Percentiles rank a stretch among this genome's conserved stretches.
Conservation (phyloP, 1,140 invertebrate species). For the Drosophila kikkawai region DNA sequence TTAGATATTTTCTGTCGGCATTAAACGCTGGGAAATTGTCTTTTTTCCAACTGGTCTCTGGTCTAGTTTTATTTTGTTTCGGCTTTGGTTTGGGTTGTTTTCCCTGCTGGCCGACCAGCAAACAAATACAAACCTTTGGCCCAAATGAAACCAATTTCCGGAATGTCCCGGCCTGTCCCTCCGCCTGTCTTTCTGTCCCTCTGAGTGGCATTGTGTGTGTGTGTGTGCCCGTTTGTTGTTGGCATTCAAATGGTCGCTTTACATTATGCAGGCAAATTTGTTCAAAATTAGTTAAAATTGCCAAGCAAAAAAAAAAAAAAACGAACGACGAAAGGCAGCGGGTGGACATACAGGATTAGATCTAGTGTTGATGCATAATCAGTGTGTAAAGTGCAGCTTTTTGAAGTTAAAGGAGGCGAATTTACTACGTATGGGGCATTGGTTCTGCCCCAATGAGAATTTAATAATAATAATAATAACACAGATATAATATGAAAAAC, state of each 20-base stretch:
- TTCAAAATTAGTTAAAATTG: conserved; percentile 71
- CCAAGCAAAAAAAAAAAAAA: not conserved
- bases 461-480: too few relatives aligned
- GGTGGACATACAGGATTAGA: not conserved
- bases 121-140: conserved; percentile 47
- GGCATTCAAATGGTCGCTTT: conserved; percentile 52
- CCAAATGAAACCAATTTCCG: conserved; percentile 50
- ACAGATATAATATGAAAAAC: too few relatives aligned
- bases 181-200: not conserved
- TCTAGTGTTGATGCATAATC: conserved; percentile 10
- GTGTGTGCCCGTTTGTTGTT: conserved; percentile 18
- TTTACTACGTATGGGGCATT: too few relatives aligned
- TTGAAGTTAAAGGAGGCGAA: not conserved
- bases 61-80: conserved; percentile 19
- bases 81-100: conserved; percentile 36
- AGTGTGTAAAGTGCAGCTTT: not conserved
- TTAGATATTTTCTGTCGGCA: conserved; percentile 34
- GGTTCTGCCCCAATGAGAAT: too few relatives aligned
- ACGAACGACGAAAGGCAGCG: too few relatives aligned
- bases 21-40: conserved; percentile 26
- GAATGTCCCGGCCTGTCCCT: conserved; percentile 15
- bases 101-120: conserved; percentile 27
- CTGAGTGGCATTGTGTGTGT: conserved; percentile 3
- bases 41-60: conserved; percentile 4
- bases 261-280: conserved; percentile 70